These are phyloP conservation scores for Chouioia cunea DNA, from an alignment of 2,888 invertebrate genomes.

Conservation along the genomic window DNA sequence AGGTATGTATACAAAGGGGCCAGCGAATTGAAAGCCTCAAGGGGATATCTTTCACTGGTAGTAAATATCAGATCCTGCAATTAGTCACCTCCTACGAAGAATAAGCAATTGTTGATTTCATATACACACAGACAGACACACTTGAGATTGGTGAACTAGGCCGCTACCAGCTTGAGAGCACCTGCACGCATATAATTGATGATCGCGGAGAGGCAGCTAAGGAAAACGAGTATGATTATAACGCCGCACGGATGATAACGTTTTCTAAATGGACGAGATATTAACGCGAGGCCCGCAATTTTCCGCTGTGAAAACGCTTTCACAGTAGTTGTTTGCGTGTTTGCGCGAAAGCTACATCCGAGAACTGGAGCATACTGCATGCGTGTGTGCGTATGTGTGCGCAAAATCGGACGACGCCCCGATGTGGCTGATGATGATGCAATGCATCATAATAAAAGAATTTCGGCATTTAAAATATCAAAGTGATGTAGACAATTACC, in stretches of 20 bases:
- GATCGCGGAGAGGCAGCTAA: conserved; percentile 16
- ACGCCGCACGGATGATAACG: conserved; percentile 31
- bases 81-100: no score
- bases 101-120: conserved; percentile 16
- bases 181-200: conserved; percentile 25
- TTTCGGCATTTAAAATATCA: not conserved
- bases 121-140: no score
- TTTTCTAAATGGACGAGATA: conserved; percentile 42
- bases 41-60: no score
- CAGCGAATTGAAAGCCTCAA: no score
- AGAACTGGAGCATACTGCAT: conserved; percentile 35
- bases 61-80: no score
- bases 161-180: not conserved
- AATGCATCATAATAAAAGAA: conserved; percentile 23
- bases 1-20: no score
- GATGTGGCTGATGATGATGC: conserved; percentile 22
- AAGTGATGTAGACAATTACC: conserved; percentile 20
- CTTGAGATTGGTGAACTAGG: no score
- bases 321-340: conserved; percentile 19
- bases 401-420: conserved; percentile 27
- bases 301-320: conserved; percentile 43
- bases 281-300: conserved; percentile 42
- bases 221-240: conserved; percentile 41
- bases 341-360: conserved; percentile 21
- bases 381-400: not conserved